Percentiles rank a stretch among this genome's conserved stretches.
phyloP scores from a whole-genome alignment of 2,888 invertebrate genomes.

The Protonemura montana region DNA sequence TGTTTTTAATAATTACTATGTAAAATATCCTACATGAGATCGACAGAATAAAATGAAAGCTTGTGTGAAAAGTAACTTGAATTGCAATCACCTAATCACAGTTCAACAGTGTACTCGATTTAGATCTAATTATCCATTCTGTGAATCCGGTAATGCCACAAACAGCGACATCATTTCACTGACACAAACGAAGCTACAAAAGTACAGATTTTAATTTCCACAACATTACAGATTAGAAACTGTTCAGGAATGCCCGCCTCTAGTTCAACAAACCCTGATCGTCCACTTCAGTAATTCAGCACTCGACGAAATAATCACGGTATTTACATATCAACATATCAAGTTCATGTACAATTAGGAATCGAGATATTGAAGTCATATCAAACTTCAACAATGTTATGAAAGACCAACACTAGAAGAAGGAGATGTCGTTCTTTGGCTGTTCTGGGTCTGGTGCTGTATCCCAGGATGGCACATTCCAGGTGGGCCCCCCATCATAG shows the following conservation, averaged over 20 bases:
- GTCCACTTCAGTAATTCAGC: background rate
- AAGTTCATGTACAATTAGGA: background rate
- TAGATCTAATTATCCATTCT: background rate
- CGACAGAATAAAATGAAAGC: background rate
- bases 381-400: slow-evolving; percentile 9
- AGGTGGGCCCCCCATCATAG: slow-evolving; percentile 67
- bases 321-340: slow-evolving; percentile 9
- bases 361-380: background rate
- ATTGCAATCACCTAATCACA: background rate
- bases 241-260: background rate
- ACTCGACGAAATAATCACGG: background rate
- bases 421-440: slow-evolving; percentile 23
- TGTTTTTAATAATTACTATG: background rate
- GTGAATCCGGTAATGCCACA: background rate
- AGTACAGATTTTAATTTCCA: background rate
- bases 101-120: background rate
- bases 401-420: slow-evolving; percentile 26
- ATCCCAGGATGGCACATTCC: slow-evolving; percentile 64
- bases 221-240: background rate
- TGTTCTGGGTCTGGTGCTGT: background rate
- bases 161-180: background rate
- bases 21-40: background rate
- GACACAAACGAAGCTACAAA: background rate
- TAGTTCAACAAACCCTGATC: background rate
- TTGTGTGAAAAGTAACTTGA: background rate